Evolutionary conservation across 37 sponge, comb jelly and placozoan genomes (phyloP), one percentile per base, ranked within the genome.

Genomic region (Crambe crambe): DNA sequence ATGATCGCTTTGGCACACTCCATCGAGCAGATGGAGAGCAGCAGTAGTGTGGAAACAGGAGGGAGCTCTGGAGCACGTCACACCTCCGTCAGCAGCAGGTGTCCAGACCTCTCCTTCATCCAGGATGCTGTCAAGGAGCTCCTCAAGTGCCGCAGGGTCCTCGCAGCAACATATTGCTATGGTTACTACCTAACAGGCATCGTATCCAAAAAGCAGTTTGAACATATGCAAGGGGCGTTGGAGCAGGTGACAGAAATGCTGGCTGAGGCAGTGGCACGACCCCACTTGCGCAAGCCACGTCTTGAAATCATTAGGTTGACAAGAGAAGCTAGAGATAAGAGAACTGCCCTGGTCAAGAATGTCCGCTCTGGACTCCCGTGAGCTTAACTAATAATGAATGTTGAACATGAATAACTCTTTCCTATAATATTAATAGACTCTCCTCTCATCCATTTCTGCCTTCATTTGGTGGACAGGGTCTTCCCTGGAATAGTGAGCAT

Each of bases 251-350:
- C 89, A 12, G 95, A 95, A 67, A 44, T 54, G 58, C 70, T 95
- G 44, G 85, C 92, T 4, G 83, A 86, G 62, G 89, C 91, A 67
- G 92, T 95, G 25, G 92, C 95, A 32, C 58, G 89, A 35, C 87
- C 88, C 15, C 80, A 91, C 74, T 72, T 95, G 41, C 54, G 89
- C 3, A 89, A 83, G 31, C 85, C 89, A 27, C 83, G 85, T 37
- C 42, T 70, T 20, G 89, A 90, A 67, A 95, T 95, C 65, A 85
- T 91, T 37, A 56, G 68, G 3, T 30, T 69, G n/a, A 92, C 89
- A 0, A 26, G 61, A 18, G 79, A 78, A 27, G 74, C 78, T 0
- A 42, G 80, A 3, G 61, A 72, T 20, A 79, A 89, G 60, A 73
- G 85, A 74, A 29, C 18, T 37, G 2, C 18, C 5, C 74, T 73